Conservation (phyloP, 1,140 invertebrate genomes). For the Mylabris phalerata region DNA sequence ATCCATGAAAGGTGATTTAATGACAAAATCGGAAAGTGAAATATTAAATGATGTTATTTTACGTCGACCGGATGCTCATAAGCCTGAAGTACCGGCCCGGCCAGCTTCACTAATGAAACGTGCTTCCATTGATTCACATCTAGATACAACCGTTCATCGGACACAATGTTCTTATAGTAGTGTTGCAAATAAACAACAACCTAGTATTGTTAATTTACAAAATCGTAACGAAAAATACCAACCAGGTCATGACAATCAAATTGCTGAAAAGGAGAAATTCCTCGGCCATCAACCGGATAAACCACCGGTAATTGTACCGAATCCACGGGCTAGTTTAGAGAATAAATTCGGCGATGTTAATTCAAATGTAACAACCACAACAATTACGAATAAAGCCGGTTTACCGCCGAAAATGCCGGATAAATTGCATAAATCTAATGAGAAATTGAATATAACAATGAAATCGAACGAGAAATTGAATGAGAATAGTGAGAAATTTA, state of each 20-base stretch:
- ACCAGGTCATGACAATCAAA: slow-evolving; percentile 38
- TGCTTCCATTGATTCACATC: not conserved
- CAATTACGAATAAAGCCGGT: slow-evolving; percentile 11
- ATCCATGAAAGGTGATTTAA: slow-evolving; percentile 10
- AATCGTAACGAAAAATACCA: slow-evolving; percentile 26
- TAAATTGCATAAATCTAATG: slow-evolving; percentile 17
- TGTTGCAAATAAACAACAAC: slow-evolving; percentile 38
- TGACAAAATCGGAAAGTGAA: slow-evolving; percentile 19
- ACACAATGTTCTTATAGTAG: slow-evolving; percentile 38
- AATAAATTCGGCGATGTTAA: not conserved
- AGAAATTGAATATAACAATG: slow-evolving; percentile 20
- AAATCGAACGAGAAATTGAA: slow-evolving; percentile 26
- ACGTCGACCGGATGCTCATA: slow-evolving; percentile 36
- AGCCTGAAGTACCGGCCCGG: slow-evolving; percentile 64
- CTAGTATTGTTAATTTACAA: slow-evolving; percentile 36
- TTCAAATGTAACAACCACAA: not conserved
- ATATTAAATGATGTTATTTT: slow-evolving; percentile 27
- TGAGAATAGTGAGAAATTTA: slow-evolving; percentile 26
- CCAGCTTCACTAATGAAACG: slow-evolving; percentile 51
- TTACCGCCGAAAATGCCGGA: slow-evolving; percentile 21
- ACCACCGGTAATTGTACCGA: slow-evolving; percentile 28
- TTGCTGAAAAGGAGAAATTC: slow-evolving; percentile 39
- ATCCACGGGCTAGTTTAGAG: slow-evolving; percentile 8
- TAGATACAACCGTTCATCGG: slow-evolving; percentile 23
- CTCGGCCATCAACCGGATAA: slow-evolving; percentile 33